phyloP scores from a whole-genome alignment of 1,140 invertebrate genomes.

The Rhopalosiphum padi region DNA sequence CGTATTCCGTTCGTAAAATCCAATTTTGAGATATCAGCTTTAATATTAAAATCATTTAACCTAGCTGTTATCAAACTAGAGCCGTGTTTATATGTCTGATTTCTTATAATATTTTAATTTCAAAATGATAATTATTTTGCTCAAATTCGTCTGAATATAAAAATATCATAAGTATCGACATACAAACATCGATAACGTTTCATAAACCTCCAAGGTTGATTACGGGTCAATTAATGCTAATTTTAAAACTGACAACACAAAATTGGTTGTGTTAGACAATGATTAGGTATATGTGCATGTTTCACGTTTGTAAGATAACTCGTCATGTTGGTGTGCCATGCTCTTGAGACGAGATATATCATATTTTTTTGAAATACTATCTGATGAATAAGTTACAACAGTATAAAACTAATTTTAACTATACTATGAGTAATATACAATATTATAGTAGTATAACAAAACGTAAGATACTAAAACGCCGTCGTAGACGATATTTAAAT shows the following conservation, averaged over 20 bases:
- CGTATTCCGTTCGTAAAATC: not conserved
- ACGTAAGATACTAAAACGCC: too few relatives aligned
- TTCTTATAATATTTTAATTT: not conserved
- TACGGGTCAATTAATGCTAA: not conserved
- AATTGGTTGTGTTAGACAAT: not conserved
- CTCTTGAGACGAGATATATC: too few relatives aligned
- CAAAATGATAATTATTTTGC: not conserved
- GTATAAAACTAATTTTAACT: not conserved
- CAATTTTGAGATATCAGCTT: not conserved
- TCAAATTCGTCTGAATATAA: not conserved
- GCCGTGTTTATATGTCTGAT: not conserved
- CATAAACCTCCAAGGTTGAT: not conserved
- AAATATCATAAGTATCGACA: not conserved
- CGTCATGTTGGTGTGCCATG: not conserved
- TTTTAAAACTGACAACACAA: not conserved
- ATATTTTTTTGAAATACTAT: not conserved
- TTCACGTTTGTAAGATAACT: not conserved
- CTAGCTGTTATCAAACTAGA: not conserved
- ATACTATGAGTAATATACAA: not conserved
- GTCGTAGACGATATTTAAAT: not conserved
- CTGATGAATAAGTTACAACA: not conserved
- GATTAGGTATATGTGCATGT: not conserved
- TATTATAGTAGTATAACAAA: not conserved
- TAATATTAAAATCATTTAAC: not conserved
- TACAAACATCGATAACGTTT: not conserved